Base-by-base conservation (phyloP, 2,888 invertebrate genomes). In the Nymphalis polychloros region DNA sequence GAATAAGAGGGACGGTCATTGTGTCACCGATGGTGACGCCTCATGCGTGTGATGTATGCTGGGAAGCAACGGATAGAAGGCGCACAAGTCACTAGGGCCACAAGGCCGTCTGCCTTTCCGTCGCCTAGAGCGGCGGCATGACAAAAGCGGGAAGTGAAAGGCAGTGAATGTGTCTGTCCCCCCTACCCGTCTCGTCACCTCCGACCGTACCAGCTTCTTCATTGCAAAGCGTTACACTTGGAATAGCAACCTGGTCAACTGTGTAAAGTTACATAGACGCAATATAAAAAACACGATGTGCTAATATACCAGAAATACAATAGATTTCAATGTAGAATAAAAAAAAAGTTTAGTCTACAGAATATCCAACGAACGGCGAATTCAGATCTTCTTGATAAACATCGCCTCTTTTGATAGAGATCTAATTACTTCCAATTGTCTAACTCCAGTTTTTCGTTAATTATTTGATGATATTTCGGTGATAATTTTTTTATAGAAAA, bases 101-200 rank as follows among this genome's bases (percentile, higher is more conserved):
- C 92, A 92, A 92, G 92, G 92, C 89, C 90, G 88, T 84, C 86
- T 85, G 90, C 89, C 88, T 88, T 89, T 88, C 88, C 84, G 88
- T 78, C 76, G 87, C 85, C 84, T 86, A 87, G 84, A 88, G 86
- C 86, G 86, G 83, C 82, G 82, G 82, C 82, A 84, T 85, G 86
- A 91, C 90, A 92, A 91, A 90, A 91, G 89, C 89, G 90, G 92
- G 92, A 92, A 92, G 92, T 92, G 92, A 92, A 92, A 92, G 92
- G 92, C 87, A 87, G 91, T 88, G 91, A 92, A 91, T 89, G 90
- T 86, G 89, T 87, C 86, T 27, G 41, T 41, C 41, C 41, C 41
- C 41, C 89, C 88, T 84, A 86, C 85, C 82, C 85, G 82, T 79
- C 81, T 83, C 81, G 84, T 82, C 81, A 78, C 75, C 77, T 76